Base-by-base conservation (phyloP, 2,888 invertebrate genomes). In the Taphrorychus bicolor region DNA sequence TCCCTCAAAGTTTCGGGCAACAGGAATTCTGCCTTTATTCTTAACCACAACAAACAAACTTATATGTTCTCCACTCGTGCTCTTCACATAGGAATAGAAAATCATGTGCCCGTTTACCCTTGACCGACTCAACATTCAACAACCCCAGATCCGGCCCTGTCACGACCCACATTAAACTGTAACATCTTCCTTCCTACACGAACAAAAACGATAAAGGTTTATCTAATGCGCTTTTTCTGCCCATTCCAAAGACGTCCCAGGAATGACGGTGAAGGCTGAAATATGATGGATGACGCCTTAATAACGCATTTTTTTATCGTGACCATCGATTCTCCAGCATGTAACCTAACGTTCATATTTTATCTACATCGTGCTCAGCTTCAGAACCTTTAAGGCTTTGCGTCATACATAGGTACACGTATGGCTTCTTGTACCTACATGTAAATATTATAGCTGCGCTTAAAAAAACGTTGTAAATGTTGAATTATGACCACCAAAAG, bases 201-300 rank as follows among this genome's bases (percentile, higher is more conserved):
- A 32, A 32, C 16, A 54, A 54, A 57, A 40, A 42, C n/a, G 19
- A 57, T 42, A 57, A 57, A 40, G 22, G 57, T 14, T 19, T 57
- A 21, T 57, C 42, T 57, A 57, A 57, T 57, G 57, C 42, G 57
- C 57, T 57, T 57, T 42, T 57, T 57, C 23, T 42, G 42, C 41
- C 2, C 18, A 19, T 42, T 42, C 42, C 18, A 42, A 57, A 57
- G 57, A 57, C 57, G 18, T 57, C 57, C 21, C n/a, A 57, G 42
- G 41, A 57, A 40, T 42, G 57, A 42, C 41, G 42, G 5, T 42
- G 57, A 57, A 41, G 19, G 17, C 42, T 42, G 21, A 23, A 42
- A 41, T 57, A 57, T 57, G 57, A 57, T 57, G 41, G 57, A 57
- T 57, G 57, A 42, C 18, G 42, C 42, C 42, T 41, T 57, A 57